Conservation (phyloP, 2,797 vertebrate genomes). For the Epinephelus malabaricus region DNA sequence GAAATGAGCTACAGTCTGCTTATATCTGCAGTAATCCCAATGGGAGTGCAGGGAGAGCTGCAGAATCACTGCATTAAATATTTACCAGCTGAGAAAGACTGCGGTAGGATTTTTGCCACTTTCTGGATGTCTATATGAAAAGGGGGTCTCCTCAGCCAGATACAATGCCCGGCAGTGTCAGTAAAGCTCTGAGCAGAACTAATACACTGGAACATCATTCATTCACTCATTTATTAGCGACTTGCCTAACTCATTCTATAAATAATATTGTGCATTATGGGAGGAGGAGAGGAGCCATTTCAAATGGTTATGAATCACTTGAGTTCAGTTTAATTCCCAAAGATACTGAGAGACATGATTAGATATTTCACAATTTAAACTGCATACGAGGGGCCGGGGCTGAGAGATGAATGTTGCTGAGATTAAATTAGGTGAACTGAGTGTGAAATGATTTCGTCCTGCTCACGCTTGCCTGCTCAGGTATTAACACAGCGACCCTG, state of each 20-base stretch:
- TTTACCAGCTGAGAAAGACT: constrained; percentile 60
- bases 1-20: constrained; percentile 29
- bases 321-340: constrained; percentile 21
- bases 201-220: constrained; percentile 17
- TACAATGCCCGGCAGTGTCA: not conserved
- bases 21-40: constrained; percentile 36
- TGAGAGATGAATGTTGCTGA: constrained; percentile 32
- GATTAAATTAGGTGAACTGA: constrained; percentile 47
- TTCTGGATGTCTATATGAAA: constrained; percentile 29
- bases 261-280: not conserved
- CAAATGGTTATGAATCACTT: constrained; percentile 28
- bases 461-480: constrained; percentile 11
- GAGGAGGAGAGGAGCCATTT: constrained; percentile 4
- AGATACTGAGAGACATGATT: constrained; percentile 4
- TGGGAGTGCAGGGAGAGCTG: constrained; percentile 20
- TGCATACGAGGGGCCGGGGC: not conserved
- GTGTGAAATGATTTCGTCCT: constrained; percentile 25
- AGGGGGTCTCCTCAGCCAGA: constrained; percentile 21
- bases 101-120: constrained; percentile 37
- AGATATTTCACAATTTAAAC: constrained; percentile 14
- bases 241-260: not conserved
- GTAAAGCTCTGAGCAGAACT: constrained; percentile 7
- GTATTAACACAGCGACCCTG: constrained; percentile 10
- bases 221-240: constrained; percentile 15
- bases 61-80: constrained; percentile 62